phyloP scores from a whole-genome alignment of 2,113 vertebrate genomes.

The Grammomys dolichurus region DNA sequence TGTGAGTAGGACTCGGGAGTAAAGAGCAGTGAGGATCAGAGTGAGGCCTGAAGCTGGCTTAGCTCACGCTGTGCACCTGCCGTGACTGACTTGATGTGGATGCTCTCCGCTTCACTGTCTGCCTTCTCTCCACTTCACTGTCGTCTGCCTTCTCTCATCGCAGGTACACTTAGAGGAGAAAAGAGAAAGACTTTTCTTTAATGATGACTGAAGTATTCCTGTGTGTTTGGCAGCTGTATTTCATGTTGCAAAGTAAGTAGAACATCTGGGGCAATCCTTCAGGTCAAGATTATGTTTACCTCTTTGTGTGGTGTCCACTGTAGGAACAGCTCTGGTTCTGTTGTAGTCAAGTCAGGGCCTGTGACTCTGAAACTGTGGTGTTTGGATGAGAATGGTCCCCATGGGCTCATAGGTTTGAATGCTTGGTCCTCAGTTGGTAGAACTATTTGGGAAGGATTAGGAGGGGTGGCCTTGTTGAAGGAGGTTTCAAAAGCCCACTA shows the following conservation, averaged over 20 bases:
- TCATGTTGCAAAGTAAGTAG: not conserved
- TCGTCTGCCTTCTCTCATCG: not conserved
- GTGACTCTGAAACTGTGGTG: not conserved
- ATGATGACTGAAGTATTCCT: not conserved
- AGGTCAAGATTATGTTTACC: not conserved
- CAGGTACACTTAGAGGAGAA: not conserved
- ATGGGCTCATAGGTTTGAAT: not conserved
- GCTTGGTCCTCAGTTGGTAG: not conserved
- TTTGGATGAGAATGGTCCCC: not conserved
- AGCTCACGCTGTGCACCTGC: not conserved
- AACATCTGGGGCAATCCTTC: not conserved
- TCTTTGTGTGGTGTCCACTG: not conserved
- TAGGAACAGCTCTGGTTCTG: not conserved
- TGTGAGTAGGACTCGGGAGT: not conserved
- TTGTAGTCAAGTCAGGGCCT: not conserved
- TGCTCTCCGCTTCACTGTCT: not conserved
- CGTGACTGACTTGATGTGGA: not conserved
- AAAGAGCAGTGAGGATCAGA: not conserved
- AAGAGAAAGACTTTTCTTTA: not conserved
- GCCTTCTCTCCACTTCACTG: no score
- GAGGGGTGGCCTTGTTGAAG: not conserved
- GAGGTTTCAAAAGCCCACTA: not conserved
- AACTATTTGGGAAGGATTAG: not conserved
- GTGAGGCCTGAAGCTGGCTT: not conserved
- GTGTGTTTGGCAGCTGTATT: not conserved